phyloP scores from a whole-genome alignment of 2,113 vertebrate genomes.

The Platichthys stellatus region DNA sequence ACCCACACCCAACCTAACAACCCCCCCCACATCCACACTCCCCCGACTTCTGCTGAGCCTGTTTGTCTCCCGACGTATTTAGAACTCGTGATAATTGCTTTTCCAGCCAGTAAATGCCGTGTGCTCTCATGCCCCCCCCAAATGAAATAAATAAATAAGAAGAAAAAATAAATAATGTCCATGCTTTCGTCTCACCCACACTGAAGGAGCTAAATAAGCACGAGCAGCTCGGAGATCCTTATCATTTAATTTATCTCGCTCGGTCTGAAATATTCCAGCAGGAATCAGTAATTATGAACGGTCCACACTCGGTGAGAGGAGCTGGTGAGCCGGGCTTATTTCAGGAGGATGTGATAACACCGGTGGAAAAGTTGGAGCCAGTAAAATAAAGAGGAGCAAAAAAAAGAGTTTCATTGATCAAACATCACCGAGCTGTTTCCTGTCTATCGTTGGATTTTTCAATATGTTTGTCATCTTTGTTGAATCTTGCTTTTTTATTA shows the following conservation, averaged over 20 bases:
- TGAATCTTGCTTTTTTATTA: constrained; percentile 47
- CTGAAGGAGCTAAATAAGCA: constrained; percentile 43
- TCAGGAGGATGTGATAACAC: constrained; percentile 72
- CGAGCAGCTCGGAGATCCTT: constrained; percentile 53
- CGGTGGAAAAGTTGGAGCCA: constrained; percentile 48
- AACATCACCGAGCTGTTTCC: constrained; percentile 33
- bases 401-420: constrained; percentile 53
- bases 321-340: constrained; percentile 71
- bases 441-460: background rate
- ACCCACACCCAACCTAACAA: too few species aligned
- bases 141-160: constrained; percentile 40
- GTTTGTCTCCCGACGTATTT: constrained; percentile 42
- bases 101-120: constrained; percentile 33
- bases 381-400: background rate
- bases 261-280: constrained; percentile 71
- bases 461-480: constrained; percentile 51
- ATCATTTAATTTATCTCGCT: constrained; percentile 82
- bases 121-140: constrained; percentile 28
- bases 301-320: constrained; percentile 58
- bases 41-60: constrained; percentile 17
- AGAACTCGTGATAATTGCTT: constrained; percentile 61
- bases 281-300: constrained; percentile 77
- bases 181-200: constrained; percentile 50
- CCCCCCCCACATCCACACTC: background rate
- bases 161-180: constrained; percentile 47